phyloP scores from a whole-genome alignment of 2,797 vertebrate genomes.

The Austrolebias charrua region DNA sequence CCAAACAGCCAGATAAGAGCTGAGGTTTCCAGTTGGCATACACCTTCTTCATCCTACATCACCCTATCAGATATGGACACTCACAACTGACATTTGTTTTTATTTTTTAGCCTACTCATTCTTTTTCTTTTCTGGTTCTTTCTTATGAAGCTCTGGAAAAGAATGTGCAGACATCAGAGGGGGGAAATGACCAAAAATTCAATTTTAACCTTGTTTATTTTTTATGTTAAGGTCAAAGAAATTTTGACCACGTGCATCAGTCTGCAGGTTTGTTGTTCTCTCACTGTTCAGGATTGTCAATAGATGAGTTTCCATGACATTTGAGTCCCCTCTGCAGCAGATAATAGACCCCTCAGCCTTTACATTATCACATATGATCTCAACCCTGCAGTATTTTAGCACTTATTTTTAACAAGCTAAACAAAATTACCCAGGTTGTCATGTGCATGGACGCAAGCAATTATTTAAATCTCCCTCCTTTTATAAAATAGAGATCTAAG shows the following conservation, averaged over 20 bases:
- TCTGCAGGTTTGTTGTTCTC: not conserved
- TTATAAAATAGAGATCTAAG: slow-evolving; percentile 7
- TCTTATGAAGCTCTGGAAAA: too few species aligned
- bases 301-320: slow-evolving; percentile 28
- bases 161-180: not conserved
- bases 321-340: not conserved
- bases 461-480: not conserved
- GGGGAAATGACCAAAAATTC: not conserved
- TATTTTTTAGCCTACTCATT: not conserved
- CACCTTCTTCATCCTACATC: slow-evolving; percentile 24
- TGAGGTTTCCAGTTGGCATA: slow-evolving; percentile 20
- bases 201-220: too few species aligned
- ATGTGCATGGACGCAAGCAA: not conserved
- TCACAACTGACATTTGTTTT: not conserved
- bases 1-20: slow-evolving; percentile 13
- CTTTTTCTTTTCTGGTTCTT: not conserved
- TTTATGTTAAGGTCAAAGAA: too few species aligned
- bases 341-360: slow-evolving; percentile 7
- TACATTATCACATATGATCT: slow-evolving; percentile 1
- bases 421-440: not conserved
- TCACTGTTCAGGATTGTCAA: not conserved
- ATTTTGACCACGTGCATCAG: not conserved
- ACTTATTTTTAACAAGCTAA: not conserved
- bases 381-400: accelerated
- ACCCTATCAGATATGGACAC: not conserved